Evolutionary conservation across 2,888 invertebrate genomes (phyloP).

Genomic region (Xiphydria camelus): DNA sequence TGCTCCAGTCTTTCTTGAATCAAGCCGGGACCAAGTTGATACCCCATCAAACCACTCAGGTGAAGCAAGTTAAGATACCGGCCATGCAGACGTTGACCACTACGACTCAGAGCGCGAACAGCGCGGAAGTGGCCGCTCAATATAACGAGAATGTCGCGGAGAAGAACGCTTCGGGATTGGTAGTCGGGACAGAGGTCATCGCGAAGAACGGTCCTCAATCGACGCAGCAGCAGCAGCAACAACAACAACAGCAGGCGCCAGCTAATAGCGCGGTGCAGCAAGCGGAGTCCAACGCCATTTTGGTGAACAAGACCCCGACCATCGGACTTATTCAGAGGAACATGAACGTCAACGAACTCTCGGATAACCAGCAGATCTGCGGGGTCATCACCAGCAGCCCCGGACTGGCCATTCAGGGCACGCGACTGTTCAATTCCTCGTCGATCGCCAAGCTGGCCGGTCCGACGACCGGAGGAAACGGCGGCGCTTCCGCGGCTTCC

Average conservation of each 20-base stretch:
- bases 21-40: constrained; percentile 63
- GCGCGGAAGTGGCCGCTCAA: constrained; percentile 36
- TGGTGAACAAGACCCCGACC: constrained; percentile 42
- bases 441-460: constrained; percentile 46
- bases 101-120: constrained; percentile 33
- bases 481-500: too few relatives aligned
- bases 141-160: constrained; percentile 27
- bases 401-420: constrained; percentile 42
- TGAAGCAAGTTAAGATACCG: constrained; percentile 51
- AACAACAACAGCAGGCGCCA: constrained; percentile 16
- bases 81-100: constrained; percentile 42
- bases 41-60: constrained; percentile 39
- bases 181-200: too few relatives aligned
- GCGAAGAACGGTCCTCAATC: neutral
- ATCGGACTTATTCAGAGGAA: constrained; percentile 47
- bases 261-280: neutral
- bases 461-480: too few relatives aligned
- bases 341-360: constrained; percentile 33
- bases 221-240: constrained; percentile 16
- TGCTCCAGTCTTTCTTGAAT: constrained; percentile 70
- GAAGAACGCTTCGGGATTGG: constrained; percentile 13
- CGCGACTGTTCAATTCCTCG: constrained; percentile 50
- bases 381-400: constrained; percentile 54
- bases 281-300: constrained; percentile 34
- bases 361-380: constrained; percentile 47